Evolutionary conservation across 2,888 invertebrate species (phyloP).

Genomic region (Molorchus minor): DNA sequence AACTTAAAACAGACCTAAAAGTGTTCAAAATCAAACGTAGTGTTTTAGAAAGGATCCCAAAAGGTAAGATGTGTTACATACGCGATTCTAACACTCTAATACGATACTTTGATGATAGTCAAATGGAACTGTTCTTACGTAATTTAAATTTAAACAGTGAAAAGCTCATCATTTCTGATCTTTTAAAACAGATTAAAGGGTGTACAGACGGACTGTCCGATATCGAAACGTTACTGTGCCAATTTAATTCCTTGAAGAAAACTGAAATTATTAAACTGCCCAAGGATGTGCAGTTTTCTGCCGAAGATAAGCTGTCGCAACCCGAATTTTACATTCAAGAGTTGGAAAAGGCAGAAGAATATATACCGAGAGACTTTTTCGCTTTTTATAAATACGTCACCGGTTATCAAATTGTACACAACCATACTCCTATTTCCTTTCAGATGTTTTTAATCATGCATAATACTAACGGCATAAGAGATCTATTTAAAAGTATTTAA

Average conservation of each 20-base stretch:
- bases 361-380: conserved; percentile 47
- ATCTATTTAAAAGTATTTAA: conserved; percentile 42
- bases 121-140: conserved; percentile 44
- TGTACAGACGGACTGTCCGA: conserved; percentile 7
- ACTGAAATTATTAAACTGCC: conserved; percentile 43
- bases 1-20: conserved; percentile 33
- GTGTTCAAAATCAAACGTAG: conserved; percentile 29
- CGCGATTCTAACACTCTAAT: conserved; percentile 44
- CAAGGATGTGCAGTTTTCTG: conserved; percentile 39
- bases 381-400: conserved; percentile 53
- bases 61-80: conserved; percentile 48
- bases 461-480: conserved; percentile 49
- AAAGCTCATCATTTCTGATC: conserved; percentile 19
- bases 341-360: conserved; percentile 43
- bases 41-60: conserved; percentile 37
- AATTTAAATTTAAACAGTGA: conserved; percentile 32
- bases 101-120: conserved; percentile 48
- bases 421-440: conserved; percentile 52
- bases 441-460: conserved; percentile 52
- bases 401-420: conserved; percentile 51
- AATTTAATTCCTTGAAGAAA: conserved; percentile 24
- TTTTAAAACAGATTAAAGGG: conserved; percentile 21
- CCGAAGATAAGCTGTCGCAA: conserved; percentile 42
- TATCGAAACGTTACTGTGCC: conserved; percentile 19
- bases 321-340: conserved; percentile 50